Evolutionary conservation across 2,797 vertebrate genomes (phyloP).

Genomic region (Dendrocincla fuliginosa): DNA sequence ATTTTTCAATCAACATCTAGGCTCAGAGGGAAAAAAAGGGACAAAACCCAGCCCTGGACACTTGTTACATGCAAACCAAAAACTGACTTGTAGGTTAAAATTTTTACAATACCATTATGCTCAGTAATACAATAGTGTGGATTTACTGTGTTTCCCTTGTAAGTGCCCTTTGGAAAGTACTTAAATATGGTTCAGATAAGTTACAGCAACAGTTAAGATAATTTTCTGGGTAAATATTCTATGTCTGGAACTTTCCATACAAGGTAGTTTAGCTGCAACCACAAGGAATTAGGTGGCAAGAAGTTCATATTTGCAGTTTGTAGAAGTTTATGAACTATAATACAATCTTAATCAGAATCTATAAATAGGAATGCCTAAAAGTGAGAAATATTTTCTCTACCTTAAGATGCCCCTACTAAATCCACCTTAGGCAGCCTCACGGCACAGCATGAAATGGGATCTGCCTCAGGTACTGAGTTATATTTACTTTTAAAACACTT

Average conservation of each 20-base stretch:
- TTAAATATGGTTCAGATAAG: not conserved
- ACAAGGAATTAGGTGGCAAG: not conserved
- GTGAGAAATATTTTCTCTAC: not conserved
- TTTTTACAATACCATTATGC: not conserved
- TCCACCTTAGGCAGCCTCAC: not conserved
- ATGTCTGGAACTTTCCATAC: not conserved
- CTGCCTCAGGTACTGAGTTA: not conserved
- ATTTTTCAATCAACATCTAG: not conserved
- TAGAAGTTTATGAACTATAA: not conserved
- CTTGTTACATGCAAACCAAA: not conserved
- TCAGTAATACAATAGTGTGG: not conserved
- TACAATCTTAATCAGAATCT: not conserved
- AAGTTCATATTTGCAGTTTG: not conserved
- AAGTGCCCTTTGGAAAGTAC: not conserved
- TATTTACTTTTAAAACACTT: conserved; percentile 20
- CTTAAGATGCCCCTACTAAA: not conserved
- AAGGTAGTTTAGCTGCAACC: not conserved
- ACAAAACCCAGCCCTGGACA: not conserved
- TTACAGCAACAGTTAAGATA: not conserved
- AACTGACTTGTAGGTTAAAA: not conserved
- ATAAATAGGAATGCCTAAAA: not conserved
- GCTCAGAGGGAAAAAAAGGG: not conserved
- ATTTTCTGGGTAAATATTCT: not conserved
- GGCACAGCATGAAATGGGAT: not conserved
- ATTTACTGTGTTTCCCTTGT: not conserved